phyloP scores from a whole-genome alignment of 2,113 vertebrate species.

The Nothoprocta perdicaria region DNA sequence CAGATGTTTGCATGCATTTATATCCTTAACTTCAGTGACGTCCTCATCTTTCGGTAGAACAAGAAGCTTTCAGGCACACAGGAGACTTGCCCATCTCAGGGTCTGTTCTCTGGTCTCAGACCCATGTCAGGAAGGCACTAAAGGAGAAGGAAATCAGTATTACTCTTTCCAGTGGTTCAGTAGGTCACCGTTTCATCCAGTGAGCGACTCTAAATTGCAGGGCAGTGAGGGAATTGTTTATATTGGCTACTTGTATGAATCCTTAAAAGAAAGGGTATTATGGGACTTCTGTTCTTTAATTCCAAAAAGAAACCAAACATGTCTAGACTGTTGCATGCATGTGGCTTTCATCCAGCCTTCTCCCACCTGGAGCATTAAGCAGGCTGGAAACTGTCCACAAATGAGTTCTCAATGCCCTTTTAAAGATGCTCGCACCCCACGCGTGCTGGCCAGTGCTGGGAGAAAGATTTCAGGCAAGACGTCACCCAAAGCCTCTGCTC shows the following conservation, averaged over 20 bases:
- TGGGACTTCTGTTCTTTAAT: constrained; percentile 67
- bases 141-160: constrained; percentile 42
- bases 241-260: constrained; percentile 59
- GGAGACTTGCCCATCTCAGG: rapidly evolving
- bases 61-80: not conserved
- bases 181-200: constrained; percentile 59
- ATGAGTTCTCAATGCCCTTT: constrained; percentile 50
- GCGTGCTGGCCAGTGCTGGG: not conserved
- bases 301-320: constrained; percentile 64
- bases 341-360: constrained; percentile 70
- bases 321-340: constrained; percentile 61
- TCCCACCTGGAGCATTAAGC: constrained; percentile 67
- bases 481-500: not conserved
- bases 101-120: not conserved
- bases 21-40: not conserved
- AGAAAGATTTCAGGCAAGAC: not conserved
- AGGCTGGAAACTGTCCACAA: constrained; percentile 55
- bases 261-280: constrained; percentile 25
- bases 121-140: constrained; percentile 33
- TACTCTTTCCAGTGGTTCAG: constrained; percentile 59
- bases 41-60: not conserved
- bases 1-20: not conserved
- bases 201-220: constrained; percentile 59
- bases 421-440: not conserved
- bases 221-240: constrained; percentile 75